Percentiles rank a stretch among this genome's conserved stretches.
These are phyloP conservation scores for Nothura maculosa DNA, from an alignment of 2,797 vertebrate species.

Conservation along the genomic window DNA sequence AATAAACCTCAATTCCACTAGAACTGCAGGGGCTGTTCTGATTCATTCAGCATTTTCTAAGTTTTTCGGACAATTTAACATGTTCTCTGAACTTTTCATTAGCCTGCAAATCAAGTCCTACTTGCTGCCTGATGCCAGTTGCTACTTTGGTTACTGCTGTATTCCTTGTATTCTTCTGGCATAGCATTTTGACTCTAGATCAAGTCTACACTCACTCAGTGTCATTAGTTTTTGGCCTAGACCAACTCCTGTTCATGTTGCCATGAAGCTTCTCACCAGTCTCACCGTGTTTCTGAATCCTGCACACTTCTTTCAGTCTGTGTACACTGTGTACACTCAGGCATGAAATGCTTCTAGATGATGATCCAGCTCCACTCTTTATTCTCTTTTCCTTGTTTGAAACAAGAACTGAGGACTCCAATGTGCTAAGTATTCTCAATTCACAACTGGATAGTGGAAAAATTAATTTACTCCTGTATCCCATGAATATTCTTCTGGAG, in stretches of 20 bases:
- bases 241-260: neutral
- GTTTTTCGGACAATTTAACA: neutral
- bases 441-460: neutral
- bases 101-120: slow-evolving; percentile 6
- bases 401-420: neutral
- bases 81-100: neutral
- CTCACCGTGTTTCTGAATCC: neutral
- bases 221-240: neutral
- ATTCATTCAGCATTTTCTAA: neutral
- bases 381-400: neutral
- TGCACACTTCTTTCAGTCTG: neutral
- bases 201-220: neutral
- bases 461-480: neutral
- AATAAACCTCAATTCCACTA: neutral
- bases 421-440: neutral
- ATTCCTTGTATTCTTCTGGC: neutral
- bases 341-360: neutral
- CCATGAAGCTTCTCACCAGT: neutral
- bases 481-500: neutral
- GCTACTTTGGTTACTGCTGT: neutral
- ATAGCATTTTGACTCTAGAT: neutral
- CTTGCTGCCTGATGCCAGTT: neutral
- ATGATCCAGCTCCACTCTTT: neutral
- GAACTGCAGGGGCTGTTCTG: accelerated
- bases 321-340: too few species aligned